These are phyloP conservation scores for Homarus americanus DNA, from an alignment of 1,140 invertebrate genomes.

Conservation along the genomic window DNA sequence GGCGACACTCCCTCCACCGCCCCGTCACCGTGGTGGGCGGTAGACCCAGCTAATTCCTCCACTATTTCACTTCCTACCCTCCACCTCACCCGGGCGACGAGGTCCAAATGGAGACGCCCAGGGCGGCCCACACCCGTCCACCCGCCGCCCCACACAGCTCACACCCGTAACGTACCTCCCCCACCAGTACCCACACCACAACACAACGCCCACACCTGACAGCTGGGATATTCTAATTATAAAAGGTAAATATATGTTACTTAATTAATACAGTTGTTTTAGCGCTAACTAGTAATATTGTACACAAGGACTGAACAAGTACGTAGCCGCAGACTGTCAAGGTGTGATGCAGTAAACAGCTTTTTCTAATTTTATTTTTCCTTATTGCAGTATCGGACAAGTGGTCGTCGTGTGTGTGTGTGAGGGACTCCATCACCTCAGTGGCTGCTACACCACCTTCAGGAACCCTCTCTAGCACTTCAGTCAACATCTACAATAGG, in stretches of 20 bases:
- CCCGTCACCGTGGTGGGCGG: conserved; percentile 77
- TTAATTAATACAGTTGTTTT: too few species aligned
- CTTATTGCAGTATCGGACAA: too few species aligned
- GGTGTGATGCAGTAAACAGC: too few species aligned
- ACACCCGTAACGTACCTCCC: not conserved
- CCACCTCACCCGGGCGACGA: conserved; percentile 19
- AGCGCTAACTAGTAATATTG: too few species aligned
- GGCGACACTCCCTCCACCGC: conserved; percentile 77
- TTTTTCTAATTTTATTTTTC: too few species aligned
- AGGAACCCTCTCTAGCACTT: too few species aligned
- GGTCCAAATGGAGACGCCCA: not conserved
- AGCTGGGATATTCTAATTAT: not conserved
- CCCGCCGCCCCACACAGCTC: conserved; percentile 10
- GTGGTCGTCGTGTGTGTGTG: too few species aligned
- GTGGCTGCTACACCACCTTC: too few species aligned
- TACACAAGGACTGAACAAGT: too few species aligned
- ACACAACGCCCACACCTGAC: not conserved
- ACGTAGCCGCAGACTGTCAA: too few species aligned
- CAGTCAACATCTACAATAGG: too few species aligned
- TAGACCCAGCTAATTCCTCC: conserved; percentile 54
- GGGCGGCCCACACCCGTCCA: conserved; percentile 21
- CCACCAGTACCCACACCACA: not conserved
- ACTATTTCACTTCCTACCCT: not conserved
- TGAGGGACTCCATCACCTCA: too few species aligned
- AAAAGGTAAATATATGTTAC: not conserved